Base-by-base conservation (phyloP, 2,797 vertebrate species). In the Percopsis omiscomaycus region DNA sequence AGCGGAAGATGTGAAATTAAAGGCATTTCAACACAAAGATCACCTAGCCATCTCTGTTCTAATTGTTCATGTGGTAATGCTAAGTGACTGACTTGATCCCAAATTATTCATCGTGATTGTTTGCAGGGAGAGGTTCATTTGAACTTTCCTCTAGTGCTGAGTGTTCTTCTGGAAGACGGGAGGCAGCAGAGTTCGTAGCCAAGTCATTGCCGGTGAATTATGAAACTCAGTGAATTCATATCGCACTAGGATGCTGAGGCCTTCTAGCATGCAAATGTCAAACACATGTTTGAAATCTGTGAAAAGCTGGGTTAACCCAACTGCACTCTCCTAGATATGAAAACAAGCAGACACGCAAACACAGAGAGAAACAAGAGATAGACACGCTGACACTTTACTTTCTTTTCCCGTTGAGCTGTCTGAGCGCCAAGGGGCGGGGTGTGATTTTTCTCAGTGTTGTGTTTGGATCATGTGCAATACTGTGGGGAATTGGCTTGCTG, bases 241-340 rank as follows among this genome's bases (percentile, higher is more conserved):
- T 64, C 66, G 13, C 79, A 66, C 75, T 64, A 5, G 77, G 75
- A 58, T 49, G 64, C 42, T 46, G 56, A 32, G 32, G 57, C 75
- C 52, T 54, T 74, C 49, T 67, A 22, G 58, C 81, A 60, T 65
- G 71, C 55, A 82, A 78, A 84, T 71, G 71, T 73, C 65, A 74
- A 59, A 56, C 71, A 55, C 71, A 61, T 57, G 66, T 69, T 75
- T 53, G 29, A 55, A 44, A 50, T 37, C 37, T 37, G 37, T 37
- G 37, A 60, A 55, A 59, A 74, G 61, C 4, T 45, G 30, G 54
- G 80, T 69, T 73, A 83, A 68, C 12, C 50, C 37, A 74, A 77
- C 67, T 10, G 16, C 72, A 78, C 2, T 10, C 55, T n/a, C 48
- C 14, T 15, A n/a, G 11, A 49, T 15, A 45, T 6, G 42, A 55